phyloP scores from a whole-genome alignment of 1,140 invertebrate species.

The Orussus abietinus region DNA sequence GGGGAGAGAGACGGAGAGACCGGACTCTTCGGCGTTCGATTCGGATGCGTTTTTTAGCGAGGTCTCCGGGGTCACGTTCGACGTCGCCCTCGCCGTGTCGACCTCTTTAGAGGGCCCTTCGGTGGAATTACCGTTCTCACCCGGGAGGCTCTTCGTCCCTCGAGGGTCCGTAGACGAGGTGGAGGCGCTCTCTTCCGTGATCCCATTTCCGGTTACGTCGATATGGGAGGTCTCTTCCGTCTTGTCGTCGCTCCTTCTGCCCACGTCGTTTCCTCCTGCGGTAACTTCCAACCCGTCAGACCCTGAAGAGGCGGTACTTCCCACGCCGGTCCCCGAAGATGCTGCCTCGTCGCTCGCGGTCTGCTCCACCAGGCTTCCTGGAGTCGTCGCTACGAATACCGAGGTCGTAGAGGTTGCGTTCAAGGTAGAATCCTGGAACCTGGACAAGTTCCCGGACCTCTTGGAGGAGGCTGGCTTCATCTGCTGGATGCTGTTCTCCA shows the following conservation, averaged over 20 bases:
- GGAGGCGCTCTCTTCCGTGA: constrained; percentile 24
- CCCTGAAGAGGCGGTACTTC: too few relatives aligned
- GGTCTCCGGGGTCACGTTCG: too few relatives aligned
- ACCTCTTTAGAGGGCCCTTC: constrained; percentile 2
- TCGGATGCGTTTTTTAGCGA: too few relatives aligned
- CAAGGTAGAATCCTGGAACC: too few relatives aligned
- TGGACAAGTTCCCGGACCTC: constrained; percentile 22
- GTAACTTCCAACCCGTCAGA: too few relatives aligned
- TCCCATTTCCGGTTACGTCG: constrained; percentile 29
- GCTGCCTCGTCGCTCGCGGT: constrained; percentile 9
- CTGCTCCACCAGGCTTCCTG: constrained; percentile 1
- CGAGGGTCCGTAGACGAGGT: too few relatives aligned
- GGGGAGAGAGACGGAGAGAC: too few relatives aligned
- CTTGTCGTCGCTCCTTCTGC: constrained; percentile 6
- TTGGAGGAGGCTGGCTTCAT: constrained; percentile 27
- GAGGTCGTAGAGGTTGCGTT: constrained; percentile 7
- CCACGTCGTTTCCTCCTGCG: constrained; percentile 12
- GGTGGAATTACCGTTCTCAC: neutral
- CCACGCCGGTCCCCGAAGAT: too few relatives aligned
- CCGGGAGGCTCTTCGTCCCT: too few relatives aligned
- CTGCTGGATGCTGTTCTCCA: constrained; percentile 38
- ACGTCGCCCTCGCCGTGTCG: too few relatives aligned
- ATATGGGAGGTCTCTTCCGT: constrained; percentile 12
- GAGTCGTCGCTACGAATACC: neutral
- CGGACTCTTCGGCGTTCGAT: too few relatives aligned